phyloP scores from a whole-genome alignment of 2,113 vertebrate genomes.

The Pionites leucogaster region DNA sequence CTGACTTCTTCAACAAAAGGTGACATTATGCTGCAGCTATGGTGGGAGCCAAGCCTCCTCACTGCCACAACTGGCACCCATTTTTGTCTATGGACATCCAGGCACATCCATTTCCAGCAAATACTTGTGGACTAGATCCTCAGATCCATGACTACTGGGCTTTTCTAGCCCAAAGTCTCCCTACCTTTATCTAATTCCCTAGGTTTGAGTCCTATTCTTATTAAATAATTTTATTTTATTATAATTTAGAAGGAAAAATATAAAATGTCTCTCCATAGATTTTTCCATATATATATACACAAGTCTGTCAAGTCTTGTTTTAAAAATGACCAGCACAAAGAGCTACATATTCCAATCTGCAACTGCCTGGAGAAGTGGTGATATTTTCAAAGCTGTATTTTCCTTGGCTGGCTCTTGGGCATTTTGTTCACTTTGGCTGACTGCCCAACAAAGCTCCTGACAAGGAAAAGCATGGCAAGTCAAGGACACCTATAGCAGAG shows the following conservation, averaged over 20 bases:
- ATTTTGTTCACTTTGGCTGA: conserved; percentile 17
- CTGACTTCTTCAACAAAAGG: neutral
- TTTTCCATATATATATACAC: neutral
- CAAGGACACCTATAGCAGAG: neutral
- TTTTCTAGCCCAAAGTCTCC: neutral
- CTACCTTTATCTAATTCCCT: neutral
- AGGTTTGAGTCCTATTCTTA: neutral
- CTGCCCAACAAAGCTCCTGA: neutral
- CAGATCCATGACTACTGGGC: neutral
- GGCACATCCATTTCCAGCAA: neutral
- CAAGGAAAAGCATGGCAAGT: neutral
- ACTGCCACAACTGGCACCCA: neutral
- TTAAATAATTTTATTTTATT: neutral
- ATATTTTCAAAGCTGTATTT: conserved; percentile 16
- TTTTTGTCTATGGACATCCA: neutral
- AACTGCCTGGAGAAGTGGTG: neutral
- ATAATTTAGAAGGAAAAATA: neutral
- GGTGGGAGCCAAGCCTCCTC: neutral
- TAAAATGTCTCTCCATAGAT: neutral
- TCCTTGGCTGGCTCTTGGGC: conserved; percentile 27
- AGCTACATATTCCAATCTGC: neutral
- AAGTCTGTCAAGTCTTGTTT: neutral
- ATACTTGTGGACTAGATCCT: neutral
- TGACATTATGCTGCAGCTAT: neutral
- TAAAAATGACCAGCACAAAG: neutral